Evolutionary conservation across 2,888 invertebrate genomes (phyloP).

Genomic region (Odontocolon sp.): DNA sequence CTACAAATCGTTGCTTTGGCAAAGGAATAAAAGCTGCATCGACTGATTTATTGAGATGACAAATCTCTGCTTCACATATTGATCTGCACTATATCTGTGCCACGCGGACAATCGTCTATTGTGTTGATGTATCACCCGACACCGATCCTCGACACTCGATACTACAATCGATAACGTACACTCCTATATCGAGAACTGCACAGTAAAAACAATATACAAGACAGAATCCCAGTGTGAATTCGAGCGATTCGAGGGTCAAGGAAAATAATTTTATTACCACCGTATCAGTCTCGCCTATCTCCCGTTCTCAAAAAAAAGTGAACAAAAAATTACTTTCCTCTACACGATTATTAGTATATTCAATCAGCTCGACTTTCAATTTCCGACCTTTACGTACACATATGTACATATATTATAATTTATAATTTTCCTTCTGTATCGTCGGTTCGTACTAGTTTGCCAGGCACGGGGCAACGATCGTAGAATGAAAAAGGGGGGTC

Average conservation of each 20-base stretch:
- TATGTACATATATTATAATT: constrained; percentile 6
- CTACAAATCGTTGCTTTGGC: neutral
- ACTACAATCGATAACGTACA: constrained; percentile 23
- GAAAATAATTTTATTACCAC: too few species aligned
- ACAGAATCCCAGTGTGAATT: neutral
- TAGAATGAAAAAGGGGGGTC: neutral
- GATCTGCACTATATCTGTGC: constrained; percentile 12
- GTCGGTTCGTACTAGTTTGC: neutral
- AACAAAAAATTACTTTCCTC: neutral
- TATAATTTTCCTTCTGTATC: constrained; percentile 1
- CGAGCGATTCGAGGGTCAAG: too few species aligned
- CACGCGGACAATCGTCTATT: constrained; percentile 19
- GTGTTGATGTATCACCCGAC: constrained; percentile 29
- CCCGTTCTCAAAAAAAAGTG: neutral
- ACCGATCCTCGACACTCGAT: constrained; percentile 36
- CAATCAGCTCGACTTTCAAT: constrained; percentile 56
- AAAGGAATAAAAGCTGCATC: neutral
- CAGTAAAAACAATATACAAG: neutral
- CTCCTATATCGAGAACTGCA: neutral
- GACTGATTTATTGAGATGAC: constrained; percentile 15
- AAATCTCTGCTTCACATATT: constrained; percentile 4
- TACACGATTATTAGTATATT: constrained; percentile 24
- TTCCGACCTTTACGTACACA: neutral
- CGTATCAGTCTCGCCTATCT: neutral
- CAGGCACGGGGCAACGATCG: neutral